Evolutionary conservation across 1,140 invertebrate species (phyloP).

Genomic region (Nasonia vitripennis): DNA sequence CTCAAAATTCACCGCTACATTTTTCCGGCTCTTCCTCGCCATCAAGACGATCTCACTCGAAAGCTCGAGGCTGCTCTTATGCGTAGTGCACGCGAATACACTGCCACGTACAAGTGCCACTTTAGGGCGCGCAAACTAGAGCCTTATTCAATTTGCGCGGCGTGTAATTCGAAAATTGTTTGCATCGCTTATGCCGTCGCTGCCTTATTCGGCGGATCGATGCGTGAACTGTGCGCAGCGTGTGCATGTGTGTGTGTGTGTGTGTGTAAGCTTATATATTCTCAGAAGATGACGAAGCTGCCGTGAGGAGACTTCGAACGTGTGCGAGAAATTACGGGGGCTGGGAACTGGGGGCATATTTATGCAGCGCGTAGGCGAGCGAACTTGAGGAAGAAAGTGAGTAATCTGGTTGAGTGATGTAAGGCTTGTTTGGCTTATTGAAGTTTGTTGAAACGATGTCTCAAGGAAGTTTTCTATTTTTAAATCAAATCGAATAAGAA

Average conservation of each 20-base stretch:
- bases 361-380: constrained; percentile 30
- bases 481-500: too few relatives aligned
- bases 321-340: too few relatives aligned
- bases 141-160: constrained; percentile 54
- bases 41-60: not conserved
- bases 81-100: not conserved
- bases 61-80: not conserved
- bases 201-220: constrained; percentile 39
- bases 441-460: too few relatives aligned
- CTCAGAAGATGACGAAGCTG: too few relatives aligned
- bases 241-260: too few relatives aligned
- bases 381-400: constrained; percentile 51
- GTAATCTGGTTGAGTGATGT: too few relatives aligned
- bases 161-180: constrained; percentile 60
- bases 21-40: not conserved
- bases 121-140: constrained; percentile 34
- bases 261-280: too few relatives aligned
- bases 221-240: not conserved
- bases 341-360: too few relatives aligned
- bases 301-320: too few relatives aligned
- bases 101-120: not conserved
- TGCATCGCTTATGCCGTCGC: constrained; percentile 38
- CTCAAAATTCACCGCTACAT: too few relatives aligned
- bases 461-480: too few relatives aligned
- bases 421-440: too few relatives aligned